Evolutionary conservation across 2,888 invertebrate genomes (phyloP), one percentile per base, ranked within the genome.

Genomic region (Drosophila longiperda): DNA sequence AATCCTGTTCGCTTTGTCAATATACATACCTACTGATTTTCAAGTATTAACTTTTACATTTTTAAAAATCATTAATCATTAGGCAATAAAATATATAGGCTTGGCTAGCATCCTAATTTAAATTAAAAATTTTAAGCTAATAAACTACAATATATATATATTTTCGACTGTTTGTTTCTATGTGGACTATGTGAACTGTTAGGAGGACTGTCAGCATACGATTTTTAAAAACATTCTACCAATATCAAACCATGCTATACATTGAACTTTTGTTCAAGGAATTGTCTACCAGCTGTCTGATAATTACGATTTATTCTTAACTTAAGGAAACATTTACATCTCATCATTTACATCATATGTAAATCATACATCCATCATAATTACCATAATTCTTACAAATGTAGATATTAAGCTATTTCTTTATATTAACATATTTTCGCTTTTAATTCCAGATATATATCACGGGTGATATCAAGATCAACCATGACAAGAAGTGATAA

Each of bases 391-490:
- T 9, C 9, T 36, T 53, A 36, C 15, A 23, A 17, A 9, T 23
- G 1, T 15, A 20, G 34, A 36, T 1, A 15, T 29, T 4, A 9
- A 4, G 17, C 8, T 26, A 34, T 2, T 61, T 36, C 2, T 45
- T 40, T 45, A 4, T 17, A 29, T 55, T 55, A 38, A 53, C 29
- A 15, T 26, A 42, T 42, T 38, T 66, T 34, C 6, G 32, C 38
- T 54, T 73, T n/a, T 70, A 29, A 70, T 76, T 76, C 48, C 80
- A 76, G 76, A 65, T 58, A 64, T 49, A 53, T 60, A 36, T 61
- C 59, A 32, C 26, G 63, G 52, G 34, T 60, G 63, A 78, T 64
- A 64, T 49, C n/a, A 49, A 58, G 45, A 40, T 67, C 42, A 45
- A 40, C 34, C 67, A 57, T 42, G 66, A 62, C 58, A 61, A 63